Base-by-base conservation (phyloP, 2,113 vertebrate genomes). In the Pachypanchax playfairii region DNA sequence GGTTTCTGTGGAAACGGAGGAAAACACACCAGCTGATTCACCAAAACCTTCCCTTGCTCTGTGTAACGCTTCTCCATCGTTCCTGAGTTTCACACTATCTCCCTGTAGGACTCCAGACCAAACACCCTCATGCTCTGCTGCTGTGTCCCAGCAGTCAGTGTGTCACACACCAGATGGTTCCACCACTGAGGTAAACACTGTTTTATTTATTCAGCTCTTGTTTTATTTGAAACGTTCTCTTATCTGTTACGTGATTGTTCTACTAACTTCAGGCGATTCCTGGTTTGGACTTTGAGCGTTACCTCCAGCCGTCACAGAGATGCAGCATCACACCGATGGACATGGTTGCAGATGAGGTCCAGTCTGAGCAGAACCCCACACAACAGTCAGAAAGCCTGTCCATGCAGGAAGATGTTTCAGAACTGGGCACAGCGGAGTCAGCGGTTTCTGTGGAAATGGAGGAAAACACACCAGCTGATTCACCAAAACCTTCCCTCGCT, bases 241-340 rank as follows among this genome's bases (percentile, higher is more conserved):
- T 25, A 66, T 20, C 8, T 3, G 4, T 14, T 25, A 13, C 5
- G 6, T 39, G 7, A 2, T 36, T 12, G 6, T n/a, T 39, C 7
- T 52, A 60, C 6, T 53, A 25, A 51, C 65, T 51, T n/a, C 11
- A 92, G 92, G 76, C 71, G 28, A 8, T 56, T 56, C 64, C 79
- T 7, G 83, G 74, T 10, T 63, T 91, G 79, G 91, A 92, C 67
- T 87, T 92, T 71, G 90, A 92, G 63, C 84, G 87, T 26, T 93
- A 93, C 73, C 65, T 93, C 24, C 88, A 69, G 73, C 85, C 89
- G 3, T 58, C 85, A 15, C 64, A 58, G 36, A 75, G 84, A 43
- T 39, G 65, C 77, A 90, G 80, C 73, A 13, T 86, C 47, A 89
- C 90, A n/a, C 85, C 84, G 0, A 33, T 25, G 22, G 65, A 54